phyloP scores from a whole-genome alignment of 1,140 invertebrate genomes.

The Drosophila serrata region DNA sequence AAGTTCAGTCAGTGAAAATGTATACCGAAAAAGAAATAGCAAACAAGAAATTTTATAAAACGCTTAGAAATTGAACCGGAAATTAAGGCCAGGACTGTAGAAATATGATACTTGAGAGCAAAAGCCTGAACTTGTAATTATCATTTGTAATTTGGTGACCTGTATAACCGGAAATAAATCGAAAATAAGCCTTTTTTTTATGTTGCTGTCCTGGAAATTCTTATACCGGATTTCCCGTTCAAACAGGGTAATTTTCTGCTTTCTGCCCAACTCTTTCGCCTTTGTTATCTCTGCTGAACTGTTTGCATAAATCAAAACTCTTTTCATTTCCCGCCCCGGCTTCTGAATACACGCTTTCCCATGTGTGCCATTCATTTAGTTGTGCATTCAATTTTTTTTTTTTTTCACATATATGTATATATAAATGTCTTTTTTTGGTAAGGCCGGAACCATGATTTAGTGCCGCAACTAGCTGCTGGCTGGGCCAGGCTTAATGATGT shows the following conservation, averaged over 20 bases:
- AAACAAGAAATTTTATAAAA: not conserved
- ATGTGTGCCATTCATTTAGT: slow-evolving; percentile 73
- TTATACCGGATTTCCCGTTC: slow-evolving; percentile 12
- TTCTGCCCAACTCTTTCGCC: slow-evolving; percentile 15
- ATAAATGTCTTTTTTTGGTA: slow-evolving; percentile 15
- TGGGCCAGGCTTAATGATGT: slow-evolving; percentile 72
- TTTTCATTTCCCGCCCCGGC: slow-evolving; percentile 33
- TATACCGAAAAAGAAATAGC: not conserved
- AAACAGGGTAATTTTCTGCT: slow-evolving; percentile 36
- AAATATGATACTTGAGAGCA: not conserved
- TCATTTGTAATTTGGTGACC: slow-evolving; percentile 5
- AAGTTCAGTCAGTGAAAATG: not conserved
- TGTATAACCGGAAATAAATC: slow-evolving; percentile 10
- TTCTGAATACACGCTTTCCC: slow-evolving; percentile 48
- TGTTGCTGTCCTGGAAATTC: not conserved
- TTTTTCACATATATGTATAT: slow-evolving; percentile 30
- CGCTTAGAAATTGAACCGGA: not conserved
- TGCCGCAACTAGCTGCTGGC: slow-evolving; percentile 40
- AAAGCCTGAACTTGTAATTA: not conserved
- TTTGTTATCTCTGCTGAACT: slow-evolving; percentile 41
- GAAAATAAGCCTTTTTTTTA: slow-evolving; percentile 2
- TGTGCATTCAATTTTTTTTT: slow-evolving; percentile 48
- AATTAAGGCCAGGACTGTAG: not conserved
- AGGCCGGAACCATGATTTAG: slow-evolving; percentile 68
- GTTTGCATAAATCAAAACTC: slow-evolving; percentile 77